These are phyloP conservation scores for Eueides isabella DNA, from an alignment of 1,140 invertebrate genomes.

Conservation along the genomic window DNA sequence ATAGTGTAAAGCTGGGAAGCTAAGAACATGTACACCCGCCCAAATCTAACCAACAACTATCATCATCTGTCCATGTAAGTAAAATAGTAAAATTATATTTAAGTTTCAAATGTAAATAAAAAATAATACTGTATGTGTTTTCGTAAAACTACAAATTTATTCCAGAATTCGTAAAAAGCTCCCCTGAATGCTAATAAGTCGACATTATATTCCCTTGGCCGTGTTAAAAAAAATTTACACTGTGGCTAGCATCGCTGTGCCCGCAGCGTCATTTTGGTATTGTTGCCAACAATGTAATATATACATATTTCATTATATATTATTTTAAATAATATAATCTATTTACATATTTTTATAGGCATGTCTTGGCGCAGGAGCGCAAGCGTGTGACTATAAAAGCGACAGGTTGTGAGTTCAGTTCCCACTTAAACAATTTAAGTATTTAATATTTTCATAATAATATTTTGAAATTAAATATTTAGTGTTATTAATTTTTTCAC, in stretches of 20 bases:
- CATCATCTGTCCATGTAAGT: rapidly evolving
- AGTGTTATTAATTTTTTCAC: no score
- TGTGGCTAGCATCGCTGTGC: neutral
- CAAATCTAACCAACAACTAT: neutral
- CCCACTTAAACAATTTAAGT: no score
- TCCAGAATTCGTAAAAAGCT: conserved; percentile 10
- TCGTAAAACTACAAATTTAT: conserved; percentile 15
- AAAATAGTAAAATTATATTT: neutral
- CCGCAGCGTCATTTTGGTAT: neutral
- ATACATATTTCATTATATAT: neutral
- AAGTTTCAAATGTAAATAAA: neutral
- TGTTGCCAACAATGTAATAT: neutral
- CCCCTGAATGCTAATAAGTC: conserved; percentile 15
- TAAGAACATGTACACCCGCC: neutral
- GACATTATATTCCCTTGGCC: conserved; percentile 14
- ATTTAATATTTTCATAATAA: no score
- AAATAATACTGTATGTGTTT: neutral
- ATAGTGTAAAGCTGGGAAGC: no score
- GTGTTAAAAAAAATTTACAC: conserved; percentile 18
- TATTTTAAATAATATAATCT: no score
- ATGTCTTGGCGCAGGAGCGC: no score
- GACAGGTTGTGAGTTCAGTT: no score
- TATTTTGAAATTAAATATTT: no score
- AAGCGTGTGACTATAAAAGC: no score
- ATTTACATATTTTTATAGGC: no score